These are phyloP conservation scores for Rhinolophus ferrumequinum DNA, from an alignment of 2,113 vertebrate species.

Conservation along the genomic window DNA sequence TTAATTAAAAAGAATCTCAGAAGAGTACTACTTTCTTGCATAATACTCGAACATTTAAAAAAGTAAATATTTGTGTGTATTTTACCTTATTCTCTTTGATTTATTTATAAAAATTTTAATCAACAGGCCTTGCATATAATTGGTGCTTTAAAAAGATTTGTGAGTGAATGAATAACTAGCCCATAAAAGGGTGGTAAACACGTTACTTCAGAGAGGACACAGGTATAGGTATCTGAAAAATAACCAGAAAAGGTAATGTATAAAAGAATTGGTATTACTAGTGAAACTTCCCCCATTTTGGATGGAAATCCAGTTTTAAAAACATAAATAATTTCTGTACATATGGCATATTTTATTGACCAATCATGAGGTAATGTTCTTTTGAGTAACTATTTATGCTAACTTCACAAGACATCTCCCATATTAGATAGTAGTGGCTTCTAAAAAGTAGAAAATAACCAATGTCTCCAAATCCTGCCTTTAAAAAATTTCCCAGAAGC, in stretches of 20 bases:
- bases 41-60: conserved; percentile 13
- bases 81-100: neutral
- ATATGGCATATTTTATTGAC: neutral
- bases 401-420: neutral
- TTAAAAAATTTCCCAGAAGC: neutral
- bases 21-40: neutral
- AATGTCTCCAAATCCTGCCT: neutral
- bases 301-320: conserved; percentile 22
- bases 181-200: neutral
- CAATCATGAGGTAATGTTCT: neutral
- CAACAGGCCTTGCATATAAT: neutral
- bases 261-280: neutral
- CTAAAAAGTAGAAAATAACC: neutral
- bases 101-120: neutral
- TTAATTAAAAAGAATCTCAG: neutral
- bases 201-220: neutral
- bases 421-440: neutral
- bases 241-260: neutral
- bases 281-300: neutral
- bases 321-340: neutral
- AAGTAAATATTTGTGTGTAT: neutral
- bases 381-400: neutral
- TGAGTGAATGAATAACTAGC: neutral
- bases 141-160: conserved; percentile 5
- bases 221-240: neutral